Conservation (phyloP, 2,113 vertebrate species). For the Todiramphus saurophagus region DNA sequence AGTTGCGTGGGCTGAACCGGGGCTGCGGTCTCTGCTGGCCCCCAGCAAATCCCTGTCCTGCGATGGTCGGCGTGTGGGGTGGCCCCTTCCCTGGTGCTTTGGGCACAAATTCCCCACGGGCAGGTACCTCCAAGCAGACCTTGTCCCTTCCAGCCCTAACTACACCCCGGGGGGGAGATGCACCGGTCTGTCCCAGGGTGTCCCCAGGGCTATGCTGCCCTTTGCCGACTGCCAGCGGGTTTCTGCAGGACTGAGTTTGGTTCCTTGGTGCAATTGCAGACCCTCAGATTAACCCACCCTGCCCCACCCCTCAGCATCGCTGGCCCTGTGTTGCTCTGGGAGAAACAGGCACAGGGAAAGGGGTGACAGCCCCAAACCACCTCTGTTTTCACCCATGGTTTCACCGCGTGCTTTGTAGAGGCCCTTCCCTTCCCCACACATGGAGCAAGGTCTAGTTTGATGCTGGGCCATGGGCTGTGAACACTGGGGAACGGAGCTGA, state of each 20-base stretch:
- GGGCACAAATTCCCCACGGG: not conserved
- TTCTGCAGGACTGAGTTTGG: not conserved
- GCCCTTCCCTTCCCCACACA: not conserved
- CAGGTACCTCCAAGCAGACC: not conserved
- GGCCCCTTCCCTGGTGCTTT: not conserved
- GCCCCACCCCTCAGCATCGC: fast-evolving
- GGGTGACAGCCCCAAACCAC: not conserved
- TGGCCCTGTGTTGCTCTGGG: not conserved
- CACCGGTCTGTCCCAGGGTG: not conserved
- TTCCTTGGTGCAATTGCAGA: not conserved
- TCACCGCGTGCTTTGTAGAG: not conserved
- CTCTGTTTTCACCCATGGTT: too few species aligned
- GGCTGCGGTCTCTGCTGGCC: not conserved
- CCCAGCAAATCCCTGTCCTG: not conserved
- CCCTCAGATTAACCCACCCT: not conserved
- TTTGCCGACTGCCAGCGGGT: fast-evolving
- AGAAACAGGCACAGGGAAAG: not conserved
- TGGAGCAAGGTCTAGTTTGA: not conserved
- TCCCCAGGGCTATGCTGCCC: not conserved
- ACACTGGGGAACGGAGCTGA: not conserved
- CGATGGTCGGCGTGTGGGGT: fast-evolving
- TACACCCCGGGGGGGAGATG: fast-evolving
- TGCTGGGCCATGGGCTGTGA: not conserved
- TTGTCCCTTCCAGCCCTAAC: not conserved
- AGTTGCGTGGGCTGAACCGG: fast-evolving